phyloP scores from a whole-genome alignment of 2,113 vertebrate genomes.

The Herpetotheres cachinnans region DNA sequence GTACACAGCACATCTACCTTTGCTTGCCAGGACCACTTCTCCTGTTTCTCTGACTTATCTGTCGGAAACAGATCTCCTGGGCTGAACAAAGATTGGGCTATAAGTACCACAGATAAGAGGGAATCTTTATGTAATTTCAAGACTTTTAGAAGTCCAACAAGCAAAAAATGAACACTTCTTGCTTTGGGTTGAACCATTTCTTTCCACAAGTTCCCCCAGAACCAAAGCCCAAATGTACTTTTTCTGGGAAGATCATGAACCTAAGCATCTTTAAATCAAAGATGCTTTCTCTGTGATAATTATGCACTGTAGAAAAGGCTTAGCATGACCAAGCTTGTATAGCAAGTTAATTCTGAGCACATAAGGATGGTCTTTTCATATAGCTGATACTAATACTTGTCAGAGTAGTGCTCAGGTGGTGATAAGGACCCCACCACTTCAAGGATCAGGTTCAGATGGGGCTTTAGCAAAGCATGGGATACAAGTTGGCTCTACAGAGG shows the following conservation, averaged over 20 bases:
- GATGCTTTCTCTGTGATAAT: not conserved
- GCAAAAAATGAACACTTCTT: not conserved
- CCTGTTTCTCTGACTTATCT: not conserved
- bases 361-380: not conserved
- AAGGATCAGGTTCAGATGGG: not conserved
- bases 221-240: not conserved
- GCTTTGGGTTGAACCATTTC: not conserved
- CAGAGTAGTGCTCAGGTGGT: not conserved
- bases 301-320: not conserved
- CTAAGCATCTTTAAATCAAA: not conserved
- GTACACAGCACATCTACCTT: not conserved
- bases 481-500: not conserved
- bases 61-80: not conserved
- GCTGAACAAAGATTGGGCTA: not conserved
- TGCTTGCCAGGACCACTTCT: not conserved
- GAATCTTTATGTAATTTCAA: not conserved
- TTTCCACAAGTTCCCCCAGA: not conserved
- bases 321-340: not conserved
- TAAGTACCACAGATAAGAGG: not conserved
- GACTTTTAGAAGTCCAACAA: not conserved
- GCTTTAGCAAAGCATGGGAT: not conserved
- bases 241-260: not conserved
- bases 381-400: not conserved
- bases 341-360: not conserved
- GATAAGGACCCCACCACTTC: not conserved